A percentile compares a stretch with the other conserved stretches of the same genome.
Conservation (phyloP, 1,140 invertebrate genomes). For the Drosophila lacertosa region DNA sequence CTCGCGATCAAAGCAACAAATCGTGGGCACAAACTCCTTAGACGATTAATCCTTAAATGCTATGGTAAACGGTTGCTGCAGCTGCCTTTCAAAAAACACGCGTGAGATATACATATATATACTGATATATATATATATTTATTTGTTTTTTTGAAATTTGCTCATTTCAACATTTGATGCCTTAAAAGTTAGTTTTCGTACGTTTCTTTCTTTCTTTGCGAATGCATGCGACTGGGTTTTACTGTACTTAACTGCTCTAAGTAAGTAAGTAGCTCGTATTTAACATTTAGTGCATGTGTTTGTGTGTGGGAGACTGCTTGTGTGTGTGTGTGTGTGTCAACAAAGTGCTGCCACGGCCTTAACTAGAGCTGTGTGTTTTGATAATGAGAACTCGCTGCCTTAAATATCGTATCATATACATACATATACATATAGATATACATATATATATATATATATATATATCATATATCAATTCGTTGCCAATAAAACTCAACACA, state of each 20-base stretch:
- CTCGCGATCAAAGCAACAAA: neutral
- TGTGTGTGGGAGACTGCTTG: conserved; percentile 30
- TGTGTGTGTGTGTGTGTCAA: conserved; percentile 49
- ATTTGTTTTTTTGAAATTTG: conserved; percentile 42
- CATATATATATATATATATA: conserved; percentile 38
- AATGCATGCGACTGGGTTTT: conserved; percentile 65
- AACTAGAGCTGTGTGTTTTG: conserved; percentile 57
- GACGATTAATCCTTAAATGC: conserved; percentile 20
- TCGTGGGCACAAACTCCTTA: conserved; percentile 29
- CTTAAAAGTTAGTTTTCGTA: conserved; percentile 49
- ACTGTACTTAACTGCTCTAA: conserved; percentile 64
- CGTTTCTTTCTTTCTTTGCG: conserved; percentile 30
- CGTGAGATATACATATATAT: conserved; percentile 36
- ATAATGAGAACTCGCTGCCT: conserved; percentile 63
- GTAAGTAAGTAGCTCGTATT: conserved; percentile 66
- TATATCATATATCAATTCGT: conserved; percentile 54
- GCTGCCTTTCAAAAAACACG: conserved; percentile 32
- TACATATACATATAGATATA: too few relatives aligned
- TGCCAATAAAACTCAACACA: conserved; percentile 81
- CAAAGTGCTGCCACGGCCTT: conserved; percentile 67
- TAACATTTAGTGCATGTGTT: conserved; percentile 73
- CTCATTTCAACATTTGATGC: conserved; percentile 62
- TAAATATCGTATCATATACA: conserved; percentile 53
- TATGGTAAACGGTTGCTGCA: conserved; percentile 34
- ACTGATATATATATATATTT: conserved; percentile 31